A percentile compares a stretch with the other conserved stretches of the same genome.
These are phyloP conservation scores for Umimayanthus kanabou DNA, from an alignment of 92 coral and sea anemone genomes.

Conservation along the genomic window DNA sequence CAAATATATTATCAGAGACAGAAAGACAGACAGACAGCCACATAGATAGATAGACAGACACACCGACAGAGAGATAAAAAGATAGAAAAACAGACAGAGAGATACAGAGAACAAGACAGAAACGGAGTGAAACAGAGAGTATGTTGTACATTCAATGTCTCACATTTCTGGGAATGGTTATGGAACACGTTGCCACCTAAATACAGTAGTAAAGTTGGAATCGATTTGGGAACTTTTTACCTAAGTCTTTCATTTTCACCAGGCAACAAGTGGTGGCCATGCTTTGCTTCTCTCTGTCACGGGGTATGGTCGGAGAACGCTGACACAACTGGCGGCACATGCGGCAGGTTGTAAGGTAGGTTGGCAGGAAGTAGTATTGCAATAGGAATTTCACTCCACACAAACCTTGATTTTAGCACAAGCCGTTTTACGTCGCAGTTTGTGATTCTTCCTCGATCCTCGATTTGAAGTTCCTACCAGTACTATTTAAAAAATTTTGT, in stretches of 20 bases:
- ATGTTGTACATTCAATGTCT: too few relatives aligned
- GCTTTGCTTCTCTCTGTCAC: conserved; percentile 77
- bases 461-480: too few relatives aligned
- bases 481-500: too few relatives aligned
- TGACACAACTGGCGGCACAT: conserved; percentile 76
- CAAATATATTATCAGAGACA: too few relatives aligned
- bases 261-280: conserved; percentile 91
- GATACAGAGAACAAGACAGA: too few relatives aligned
- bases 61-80: too few relatives aligned
- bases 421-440: not conserved
- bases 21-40: too few relatives aligned
- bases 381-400: not conserved
- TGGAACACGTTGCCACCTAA: not conserved
- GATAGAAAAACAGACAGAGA: too few relatives aligned
- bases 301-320: conserved; percentile 91
- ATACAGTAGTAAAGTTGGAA: not conserved
- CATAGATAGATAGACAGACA: too few relatives aligned
- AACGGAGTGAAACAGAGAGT: too few relatives aligned
- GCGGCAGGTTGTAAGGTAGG: conserved; percentile 87
- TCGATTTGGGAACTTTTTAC: not conserved
- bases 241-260: not conserved
- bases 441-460: too few relatives aligned
- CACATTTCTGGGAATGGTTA: not conserved
- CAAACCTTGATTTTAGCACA: not conserved
- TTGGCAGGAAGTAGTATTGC: not conserved